Evolutionary conservation across 2,888 invertebrate species (phyloP).

Genomic region (Masnerella sp.): DNA sequence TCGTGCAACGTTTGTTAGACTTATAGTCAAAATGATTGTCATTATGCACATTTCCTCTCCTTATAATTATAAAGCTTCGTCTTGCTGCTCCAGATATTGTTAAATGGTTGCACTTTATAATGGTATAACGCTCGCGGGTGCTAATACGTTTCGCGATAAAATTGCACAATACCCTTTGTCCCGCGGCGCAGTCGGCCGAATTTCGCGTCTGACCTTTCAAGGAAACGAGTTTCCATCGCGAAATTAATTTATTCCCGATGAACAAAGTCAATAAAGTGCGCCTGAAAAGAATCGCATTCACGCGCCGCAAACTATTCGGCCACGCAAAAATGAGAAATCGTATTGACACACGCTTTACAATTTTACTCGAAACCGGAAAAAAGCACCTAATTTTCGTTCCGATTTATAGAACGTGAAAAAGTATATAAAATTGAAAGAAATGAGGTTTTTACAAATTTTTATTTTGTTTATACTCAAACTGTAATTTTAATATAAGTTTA

Average conservation of each 20-base stretch:
- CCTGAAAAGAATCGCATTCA: background rate
- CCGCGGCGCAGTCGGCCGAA: background rate
- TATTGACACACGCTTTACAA: too few species aligned
- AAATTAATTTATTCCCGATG: slow-evolving; percentile 5
- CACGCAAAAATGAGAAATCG: too few species aligned
- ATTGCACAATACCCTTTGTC: too few species aligned
- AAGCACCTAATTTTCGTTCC: too few species aligned
- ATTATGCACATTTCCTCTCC: slow-evolving; percentile 34
- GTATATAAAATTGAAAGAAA: too few species aligned
- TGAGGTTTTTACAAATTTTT: too few species aligned
- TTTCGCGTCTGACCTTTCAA: slow-evolving; percentile 14
- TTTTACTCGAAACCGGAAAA: too few species aligned
- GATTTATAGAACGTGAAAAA: too few species aligned
- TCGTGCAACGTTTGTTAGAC: slow-evolving; percentile 12
- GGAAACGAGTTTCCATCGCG: background rate
- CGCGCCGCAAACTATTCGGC: background rate
- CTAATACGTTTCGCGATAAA: slow-evolving; percentile 23
- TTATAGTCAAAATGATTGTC: slow-evolving; percentile 35
- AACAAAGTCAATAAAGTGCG: background rate
- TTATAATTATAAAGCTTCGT: slow-evolving; percentile 30
- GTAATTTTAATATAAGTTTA: too few species aligned
- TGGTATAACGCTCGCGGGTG: slow-evolving; percentile 19
- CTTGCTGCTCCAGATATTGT: slow-evolving; percentile 26
- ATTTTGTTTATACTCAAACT: too few species aligned
- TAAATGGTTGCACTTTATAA: slow-evolving; percentile 33